Percentiles rank a stretch among this genome's conserved stretches.
Evolutionary conservation across 2,888 invertebrate genomes (phyloP).

Genomic region (Drosophila paramelanica): DNA sequence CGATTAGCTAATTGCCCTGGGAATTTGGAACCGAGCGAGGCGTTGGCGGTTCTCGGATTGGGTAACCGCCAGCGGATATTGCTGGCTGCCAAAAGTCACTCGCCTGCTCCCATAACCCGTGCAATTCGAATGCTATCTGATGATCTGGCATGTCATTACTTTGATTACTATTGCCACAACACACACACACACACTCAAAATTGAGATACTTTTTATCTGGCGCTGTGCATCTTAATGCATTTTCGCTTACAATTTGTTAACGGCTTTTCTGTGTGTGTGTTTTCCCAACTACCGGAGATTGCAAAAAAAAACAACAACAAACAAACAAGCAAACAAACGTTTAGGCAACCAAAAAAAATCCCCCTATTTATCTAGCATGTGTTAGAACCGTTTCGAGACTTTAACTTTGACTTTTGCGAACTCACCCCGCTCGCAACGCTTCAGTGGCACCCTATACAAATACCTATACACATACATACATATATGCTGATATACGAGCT

Average conservation of each 20-base stretch:
- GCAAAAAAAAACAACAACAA: slow-evolving; percentile 63
- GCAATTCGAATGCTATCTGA: slow-evolving; percentile 48
- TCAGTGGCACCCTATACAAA: slow-evolving; percentile 63
- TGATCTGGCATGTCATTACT: slow-evolving; percentile 64
- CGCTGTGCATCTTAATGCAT: slow-evolving; percentile 65
- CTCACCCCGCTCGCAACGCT: slow-evolving; percentile 49
- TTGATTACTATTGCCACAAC: slow-evolving; percentile 37
- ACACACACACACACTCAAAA: slow-evolving; percentile 23
- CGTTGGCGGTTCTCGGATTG: too few relatives aligned
- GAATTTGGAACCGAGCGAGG: slow-evolving; percentile 12
- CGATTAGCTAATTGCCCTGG: slow-evolving; percentile 40
- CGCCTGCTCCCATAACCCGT: slow-evolving; percentile 42
- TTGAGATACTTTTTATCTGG: slow-evolving; percentile 41
- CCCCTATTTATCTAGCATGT: slow-evolving; percentile 36
- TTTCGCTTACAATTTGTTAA: slow-evolving; percentile 72
- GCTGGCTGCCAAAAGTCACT: slow-evolving; percentile 41
- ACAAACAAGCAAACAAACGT: slow-evolving; percentile 55
- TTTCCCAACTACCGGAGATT: slow-evolving; percentile 77
- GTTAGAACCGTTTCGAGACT: slow-evolving; percentile 73
- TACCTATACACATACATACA: too few relatives aligned
- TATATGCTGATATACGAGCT: slow-evolving; percentile 44
- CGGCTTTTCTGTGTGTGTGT: slow-evolving; percentile 57
- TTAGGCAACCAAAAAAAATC: slow-evolving; percentile 52
- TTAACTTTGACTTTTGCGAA: slow-evolving; percentile 48
- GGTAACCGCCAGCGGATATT: slow-evolving; percentile 18